Base-by-base conservation (phyloP, 2,888 invertebrate genomes). In the Epinotia brunnichana region DNA sequence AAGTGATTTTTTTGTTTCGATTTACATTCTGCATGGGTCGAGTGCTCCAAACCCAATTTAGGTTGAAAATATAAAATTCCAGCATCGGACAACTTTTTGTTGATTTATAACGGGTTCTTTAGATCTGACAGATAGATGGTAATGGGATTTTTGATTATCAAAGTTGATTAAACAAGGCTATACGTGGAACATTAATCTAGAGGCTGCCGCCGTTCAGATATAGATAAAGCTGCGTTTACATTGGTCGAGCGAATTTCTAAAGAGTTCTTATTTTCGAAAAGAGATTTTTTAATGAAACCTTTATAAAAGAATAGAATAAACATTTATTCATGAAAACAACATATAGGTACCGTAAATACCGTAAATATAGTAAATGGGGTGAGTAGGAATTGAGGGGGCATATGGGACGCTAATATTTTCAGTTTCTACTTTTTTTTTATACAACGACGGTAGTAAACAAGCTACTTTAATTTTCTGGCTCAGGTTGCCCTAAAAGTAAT, bases 71-170 rank as follows among this genome's bases (percentile, higher is more conserved):
- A 63, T 70, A 39, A 63, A 70, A 70, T 70, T 70, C 62, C 53
- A 60, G 39, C 41, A 41, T 61, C 35, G 29, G 39, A 2, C n/a
- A 51, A 70, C 63, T n/a, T 70, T 70, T 70, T 51, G 39, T 35
- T 48, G 70, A 70, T 70, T 70, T 70, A 70, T 70, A 56, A 35
- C 24, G 48, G 48, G 56, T 70, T 63, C 29, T 70, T 70, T 63
- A 70, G 63, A 70, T 62, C 44, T n/a, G 48, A 15, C 70, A 21
- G 70, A 64, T 70, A n/a, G n/a, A n/a, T n/a, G n/a, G 48, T 17
- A 51, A 70, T 70, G 35, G 51, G 57, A 39, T 51, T 63, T 70
- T 39, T 64, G 35, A 64, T 57, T 62, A 62, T 62, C 51, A 63
- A 63, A 63, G 51, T 63, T 53, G 44, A 63, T 51, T 62, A 62